Evolutionary conservation across 2,113 vertebrate species (phyloP).

Genomic region (Salminus brasiliensis): DNA sequence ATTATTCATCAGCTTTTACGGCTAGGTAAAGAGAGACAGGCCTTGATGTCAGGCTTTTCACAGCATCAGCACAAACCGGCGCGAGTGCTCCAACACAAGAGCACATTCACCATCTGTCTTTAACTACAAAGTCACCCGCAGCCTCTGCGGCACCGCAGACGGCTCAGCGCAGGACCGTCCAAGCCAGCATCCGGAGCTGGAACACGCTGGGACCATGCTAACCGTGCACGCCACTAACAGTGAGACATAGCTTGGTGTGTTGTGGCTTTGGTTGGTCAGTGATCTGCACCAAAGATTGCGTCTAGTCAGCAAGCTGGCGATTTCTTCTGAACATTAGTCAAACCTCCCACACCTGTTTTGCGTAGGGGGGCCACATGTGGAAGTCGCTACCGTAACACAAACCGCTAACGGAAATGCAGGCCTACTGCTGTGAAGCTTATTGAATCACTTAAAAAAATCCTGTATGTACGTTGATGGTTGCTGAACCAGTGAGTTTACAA

Average conservation of each 20-base stretch:
- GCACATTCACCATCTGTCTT: slow-evolving; percentile 62
- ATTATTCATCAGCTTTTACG: slow-evolving; percentile 57
- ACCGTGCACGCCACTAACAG: slow-evolving; percentile 4
- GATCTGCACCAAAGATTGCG: slow-evolving; percentile 53
- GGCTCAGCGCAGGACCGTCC: slow-evolving; percentile 13
- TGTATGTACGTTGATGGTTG: slow-evolving; percentile 2
- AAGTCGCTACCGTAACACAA: slow-evolving; percentile 43
- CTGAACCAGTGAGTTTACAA: slow-evolving; percentile 26
- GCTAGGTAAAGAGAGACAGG: slow-evolving; percentile 48
- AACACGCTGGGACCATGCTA: slow-evolving; percentile 24
- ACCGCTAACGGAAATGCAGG: slow-evolving; percentile 34
- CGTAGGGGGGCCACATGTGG: slow-evolving; percentile 11
- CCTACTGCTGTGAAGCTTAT: slow-evolving; percentile 35
- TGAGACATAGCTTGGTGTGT: slow-evolving; percentile 27
- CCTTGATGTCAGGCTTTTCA: slow-evolving; percentile 53
- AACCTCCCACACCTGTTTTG: slow-evolving; percentile 54
- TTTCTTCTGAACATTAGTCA: slow-evolving; percentile 51
- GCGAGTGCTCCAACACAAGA: slow-evolving; percentile 46
- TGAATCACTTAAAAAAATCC: slow-evolving; percentile 2
- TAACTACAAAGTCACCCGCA: slow-evolving; percentile 56
- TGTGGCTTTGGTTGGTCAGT: slow-evolving; percentile 46
- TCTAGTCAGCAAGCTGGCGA: slow-evolving; percentile 51
- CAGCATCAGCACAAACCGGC: slow-evolving; percentile 59
- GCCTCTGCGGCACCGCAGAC: slow-evolving; percentile 33
- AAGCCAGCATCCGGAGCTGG: slow-evolving; percentile 12